Percentiles rank a stretch among this genome's conserved stretches.
Evolutionary conservation across 2,888 invertebrate species (phyloP).

Genomic region (Melieria crassipennis): DNA sequence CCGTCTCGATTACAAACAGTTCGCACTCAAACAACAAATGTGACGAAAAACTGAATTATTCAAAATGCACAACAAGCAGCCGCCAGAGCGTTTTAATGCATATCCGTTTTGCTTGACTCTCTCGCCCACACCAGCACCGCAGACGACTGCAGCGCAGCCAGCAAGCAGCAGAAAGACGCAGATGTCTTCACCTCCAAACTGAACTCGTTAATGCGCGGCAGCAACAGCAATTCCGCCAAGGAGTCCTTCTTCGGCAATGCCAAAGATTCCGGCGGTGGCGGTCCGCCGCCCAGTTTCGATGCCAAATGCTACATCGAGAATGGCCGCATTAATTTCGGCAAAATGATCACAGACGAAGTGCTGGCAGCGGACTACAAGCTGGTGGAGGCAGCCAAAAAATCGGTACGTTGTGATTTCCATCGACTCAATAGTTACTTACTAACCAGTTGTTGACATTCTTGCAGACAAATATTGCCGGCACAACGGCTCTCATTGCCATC

Average conservation of each 20-base stretch:
- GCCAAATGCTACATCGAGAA: constrained; percentile 76
- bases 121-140: constrained; percentile 66
- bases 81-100: neutral
- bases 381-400: constrained; percentile 84
- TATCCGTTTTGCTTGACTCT: neutral
- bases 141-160: constrained; percentile 67
- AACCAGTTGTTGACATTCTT: neutral
- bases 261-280: constrained; percentile 51
- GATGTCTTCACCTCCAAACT: constrained; percentile 63
- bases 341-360: constrained; percentile 86
- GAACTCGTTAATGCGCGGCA: constrained; percentile 60
- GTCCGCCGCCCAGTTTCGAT: constrained; percentile 58
- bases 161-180: constrained; percentile 54
- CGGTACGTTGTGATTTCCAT: constrained; percentile 55
- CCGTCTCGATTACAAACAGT: neutral
- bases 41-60: neutral
- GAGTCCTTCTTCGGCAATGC: constrained; percentile 42
- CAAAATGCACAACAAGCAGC: neutral
- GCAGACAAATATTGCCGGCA: constrained; percentile 79
- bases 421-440: neutral
- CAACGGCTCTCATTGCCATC: constrained; percentile 90
- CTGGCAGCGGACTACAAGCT: constrained; percentile 83
- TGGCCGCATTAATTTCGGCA: constrained; percentile 82
- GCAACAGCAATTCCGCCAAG: constrained; percentile 37
- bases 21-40: neutral